phyloP scores from a whole-genome alignment of 2,113 vertebrate genomes.

The Zeus faber region DNA sequence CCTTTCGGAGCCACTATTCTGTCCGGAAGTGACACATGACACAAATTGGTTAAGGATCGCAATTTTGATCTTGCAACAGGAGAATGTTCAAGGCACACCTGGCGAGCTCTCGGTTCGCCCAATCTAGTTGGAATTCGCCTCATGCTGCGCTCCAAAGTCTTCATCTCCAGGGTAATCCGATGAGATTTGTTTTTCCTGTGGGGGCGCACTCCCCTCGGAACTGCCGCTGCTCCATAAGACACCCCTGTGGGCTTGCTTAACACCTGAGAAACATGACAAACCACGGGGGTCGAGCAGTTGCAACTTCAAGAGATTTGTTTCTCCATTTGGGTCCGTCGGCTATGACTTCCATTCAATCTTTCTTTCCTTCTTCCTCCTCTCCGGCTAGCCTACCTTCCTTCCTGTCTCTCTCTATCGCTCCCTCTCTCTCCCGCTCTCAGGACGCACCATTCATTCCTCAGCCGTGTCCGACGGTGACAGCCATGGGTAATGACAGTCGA shows the following conservation, averaged over 20 bases:
- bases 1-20: too few relatives aligned
- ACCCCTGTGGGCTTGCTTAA: too few relatives aligned
- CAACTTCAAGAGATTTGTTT: constrained; percentile 30
- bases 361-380: not conserved
- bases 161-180: constrained; percentile 19
- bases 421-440: constrained; percentile 8
- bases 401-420: not conserved
- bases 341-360: not conserved
- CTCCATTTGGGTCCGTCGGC: not conserved
- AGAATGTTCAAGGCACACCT: too few relatives aligned
- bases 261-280: constrained; percentile 6
- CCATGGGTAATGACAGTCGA: constrained; percentile 46
- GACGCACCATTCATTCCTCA: constrained; percentile 44
- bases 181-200: constrained; percentile 21
- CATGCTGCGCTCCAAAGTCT: not conserved
- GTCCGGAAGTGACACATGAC: too few relatives aligned
- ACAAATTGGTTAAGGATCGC: too few relatives aligned
- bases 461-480: constrained; percentile 50
- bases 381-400: not conserved
- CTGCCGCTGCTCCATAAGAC: too few relatives aligned
- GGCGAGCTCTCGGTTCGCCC: too few relatives aligned
- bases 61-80: too few relatives aligned
- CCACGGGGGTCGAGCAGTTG: too few relatives aligned
- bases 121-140: too few relatives aligned
- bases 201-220: constrained; percentile 21